phyloP scores from a whole-genome alignment of 2,113 vertebrate species.

The Percina caprodes region DNA sequence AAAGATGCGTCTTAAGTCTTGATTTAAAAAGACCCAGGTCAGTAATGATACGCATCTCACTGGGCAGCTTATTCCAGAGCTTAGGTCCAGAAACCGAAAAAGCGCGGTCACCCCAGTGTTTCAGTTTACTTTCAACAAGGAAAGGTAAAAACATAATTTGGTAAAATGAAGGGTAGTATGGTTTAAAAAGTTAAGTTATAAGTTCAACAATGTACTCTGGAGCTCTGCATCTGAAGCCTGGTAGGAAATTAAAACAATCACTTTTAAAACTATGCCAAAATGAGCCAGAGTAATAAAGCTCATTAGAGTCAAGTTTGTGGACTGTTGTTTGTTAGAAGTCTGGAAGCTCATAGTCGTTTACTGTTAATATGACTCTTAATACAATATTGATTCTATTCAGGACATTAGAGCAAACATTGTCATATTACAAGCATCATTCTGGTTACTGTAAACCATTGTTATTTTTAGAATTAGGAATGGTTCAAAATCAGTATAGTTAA shows the following conservation, averaged over 20 bases:
- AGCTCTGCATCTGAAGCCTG: not conserved
- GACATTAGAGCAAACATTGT: not conserved
- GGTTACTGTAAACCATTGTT: not conserved
- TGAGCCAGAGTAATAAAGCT: constrained; percentile 19
- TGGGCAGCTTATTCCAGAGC: too few relatives aligned
- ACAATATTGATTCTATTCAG: constrained; percentile 6
- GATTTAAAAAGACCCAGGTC: too few relatives aligned
- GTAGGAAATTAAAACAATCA: constrained; percentile 9
- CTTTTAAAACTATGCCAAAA: not conserved
- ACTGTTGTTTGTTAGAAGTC: constrained; percentile 7
- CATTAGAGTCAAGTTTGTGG: constrained; percentile 11
- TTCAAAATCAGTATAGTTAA: not conserved
- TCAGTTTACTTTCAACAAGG: too few relatives aligned
- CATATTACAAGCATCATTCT: not conserved
- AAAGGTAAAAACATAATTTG: not conserved
- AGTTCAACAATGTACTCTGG: not conserved
- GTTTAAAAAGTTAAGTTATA: not conserved
- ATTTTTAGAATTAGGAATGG: not conserved
- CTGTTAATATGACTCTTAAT: not conserved
- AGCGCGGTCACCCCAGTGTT: too few relatives aligned
- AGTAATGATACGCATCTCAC: too few relatives aligned
- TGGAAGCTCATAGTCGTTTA: not conserved
- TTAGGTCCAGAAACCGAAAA: too few relatives aligned
- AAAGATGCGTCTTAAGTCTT: too few relatives aligned
- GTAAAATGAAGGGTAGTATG: not conserved